Percentiles rank a stretch among this genome's conserved stretches.
Evolutionary conservation across 2,888 invertebrate species (phyloP).

Genomic region (Epinotia demarniana): DNA sequence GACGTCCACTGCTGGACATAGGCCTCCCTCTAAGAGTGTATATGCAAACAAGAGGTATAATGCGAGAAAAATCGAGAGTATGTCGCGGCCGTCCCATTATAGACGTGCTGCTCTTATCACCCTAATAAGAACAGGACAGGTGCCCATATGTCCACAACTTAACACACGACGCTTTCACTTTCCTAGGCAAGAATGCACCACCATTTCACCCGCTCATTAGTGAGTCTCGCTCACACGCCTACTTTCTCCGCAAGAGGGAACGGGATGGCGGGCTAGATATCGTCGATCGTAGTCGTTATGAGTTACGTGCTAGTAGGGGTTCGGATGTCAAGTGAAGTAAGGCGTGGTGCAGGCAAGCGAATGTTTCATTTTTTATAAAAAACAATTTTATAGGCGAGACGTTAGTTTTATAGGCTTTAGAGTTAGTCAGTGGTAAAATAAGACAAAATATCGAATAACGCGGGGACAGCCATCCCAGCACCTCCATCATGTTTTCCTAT

Average conservation of each 20-base stretch:
- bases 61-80: too few species aligned
- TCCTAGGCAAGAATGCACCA: conserved; percentile 59
- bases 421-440: too few species aligned
- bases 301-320: conserved; percentile 49
- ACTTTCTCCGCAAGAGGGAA: conserved; percentile 58
- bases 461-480: neutral
- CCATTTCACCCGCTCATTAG: conserved; percentile 71
- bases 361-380: neutral
- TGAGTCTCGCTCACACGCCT: conserved; percentile 60
- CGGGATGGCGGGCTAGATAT: conserved; percentile 58
- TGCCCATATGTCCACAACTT: conserved; percentile 54
- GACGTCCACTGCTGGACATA: too few species aligned
- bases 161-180: conserved; percentile 51
- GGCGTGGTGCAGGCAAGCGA: conserved; percentile 10
- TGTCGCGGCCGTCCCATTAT: too few species aligned
- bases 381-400: too few species aligned
- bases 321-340: conserved; percentile 33
- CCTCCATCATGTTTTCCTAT: neutral
- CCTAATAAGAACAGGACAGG: neutral
- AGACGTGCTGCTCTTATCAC: neutral
- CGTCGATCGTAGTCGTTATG: conserved; percentile 60
- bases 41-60: too few species aligned
- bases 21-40: too few species aligned
- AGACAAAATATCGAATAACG: too few species aligned
- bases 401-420: too few species aligned